These are phyloP conservation scores for Seira ritae DNA, from an alignment of 2,888 invertebrate species.

Conservation along the genomic window DNA sequence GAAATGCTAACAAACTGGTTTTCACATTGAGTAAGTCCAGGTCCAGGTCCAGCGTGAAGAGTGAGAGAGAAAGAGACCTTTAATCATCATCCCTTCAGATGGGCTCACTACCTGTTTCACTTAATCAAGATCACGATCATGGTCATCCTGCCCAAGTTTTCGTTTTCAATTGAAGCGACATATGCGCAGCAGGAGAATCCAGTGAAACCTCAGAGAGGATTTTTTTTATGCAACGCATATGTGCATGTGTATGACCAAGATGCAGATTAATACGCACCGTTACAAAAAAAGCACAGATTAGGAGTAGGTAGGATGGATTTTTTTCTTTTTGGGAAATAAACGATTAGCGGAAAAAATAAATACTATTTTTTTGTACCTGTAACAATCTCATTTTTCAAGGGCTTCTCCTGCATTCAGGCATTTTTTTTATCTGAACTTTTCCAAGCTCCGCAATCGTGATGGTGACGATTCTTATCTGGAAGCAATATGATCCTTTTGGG, in stretches of 20 bases:
- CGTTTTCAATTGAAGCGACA: slow-evolving; percentile 20
- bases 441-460: neutral
- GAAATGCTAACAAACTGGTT: slow-evolving; percentile 43
- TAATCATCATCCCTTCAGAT: neutral
- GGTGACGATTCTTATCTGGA: slow-evolving; percentile 28
- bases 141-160: slow-evolving; percentile 1
- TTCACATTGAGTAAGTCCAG: neutral
- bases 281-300: neutral
- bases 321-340: slow-evolving; percentile 8
- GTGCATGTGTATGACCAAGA: neutral
- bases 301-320: neutral
- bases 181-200: slow-evolving; percentile 19
- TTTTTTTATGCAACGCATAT: neutral
- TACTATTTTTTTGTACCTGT: neutral
- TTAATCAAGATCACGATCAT: slow-evolving; percentile 13
- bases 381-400: slow-evolving; percentile 30
- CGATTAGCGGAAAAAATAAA: slow-evolving; percentile 11
- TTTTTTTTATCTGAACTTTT: slow-evolving; percentile 13
- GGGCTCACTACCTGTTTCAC: slow-evolving; percentile 32
- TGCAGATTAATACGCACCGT: slow-evolving; percentile 8
- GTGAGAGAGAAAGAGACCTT: too few relatives aligned
- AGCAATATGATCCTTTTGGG: slow-evolving; percentile 30
- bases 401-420: slow-evolving; percentile 19
- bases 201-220: neutral
- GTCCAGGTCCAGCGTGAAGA: neutral